Conservation (phyloP, 2,113 vertebrate species). For the Leucosticte australis region DNA sequence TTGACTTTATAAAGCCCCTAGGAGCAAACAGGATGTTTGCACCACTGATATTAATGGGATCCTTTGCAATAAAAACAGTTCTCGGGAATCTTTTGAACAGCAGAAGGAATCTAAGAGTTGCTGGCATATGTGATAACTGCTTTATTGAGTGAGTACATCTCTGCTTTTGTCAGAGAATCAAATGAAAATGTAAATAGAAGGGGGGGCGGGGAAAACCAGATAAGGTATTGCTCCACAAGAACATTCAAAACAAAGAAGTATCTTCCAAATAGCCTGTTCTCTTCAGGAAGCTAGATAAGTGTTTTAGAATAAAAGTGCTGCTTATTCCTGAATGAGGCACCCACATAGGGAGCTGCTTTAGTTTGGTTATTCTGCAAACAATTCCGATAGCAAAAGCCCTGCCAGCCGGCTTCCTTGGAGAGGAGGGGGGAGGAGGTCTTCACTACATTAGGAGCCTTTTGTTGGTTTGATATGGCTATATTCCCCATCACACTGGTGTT, state of each 20-base stretch:
- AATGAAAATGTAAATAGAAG: conserved; percentile 29
- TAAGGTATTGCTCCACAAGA: neutral
- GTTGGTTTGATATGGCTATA: conserved; percentile 29
- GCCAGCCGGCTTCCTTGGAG: neutral
- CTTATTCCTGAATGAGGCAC: neutral
- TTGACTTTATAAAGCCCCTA: conserved; percentile 8
- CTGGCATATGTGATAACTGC: neutral
- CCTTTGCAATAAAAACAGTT: conserved; percentile 5
- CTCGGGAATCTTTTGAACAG: neutral
- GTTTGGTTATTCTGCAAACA: conserved; percentile 38
- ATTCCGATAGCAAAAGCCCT: conserved; percentile 10
- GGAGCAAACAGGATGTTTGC: neutral
- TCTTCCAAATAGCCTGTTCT: neutral
- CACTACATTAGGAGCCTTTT: conserved; percentile 25
- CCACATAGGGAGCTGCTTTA: neutral
- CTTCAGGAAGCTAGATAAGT: neutral
- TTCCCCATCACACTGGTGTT: neutral
- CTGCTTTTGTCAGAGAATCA: conserved; percentile 18
- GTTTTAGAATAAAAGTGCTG: neutral
- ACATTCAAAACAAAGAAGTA: neutral
- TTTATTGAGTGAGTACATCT: neutral
- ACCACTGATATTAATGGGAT: neutral
- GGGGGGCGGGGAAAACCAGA: neutral
- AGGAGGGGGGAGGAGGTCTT: conserved; percentile 45
- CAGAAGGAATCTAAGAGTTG: neutral